Evolutionary conservation across 2,888 invertebrate species (phyloP), one percentile per base, ranked within the genome.

Genomic region (Drymonia ruficornis): DNA sequence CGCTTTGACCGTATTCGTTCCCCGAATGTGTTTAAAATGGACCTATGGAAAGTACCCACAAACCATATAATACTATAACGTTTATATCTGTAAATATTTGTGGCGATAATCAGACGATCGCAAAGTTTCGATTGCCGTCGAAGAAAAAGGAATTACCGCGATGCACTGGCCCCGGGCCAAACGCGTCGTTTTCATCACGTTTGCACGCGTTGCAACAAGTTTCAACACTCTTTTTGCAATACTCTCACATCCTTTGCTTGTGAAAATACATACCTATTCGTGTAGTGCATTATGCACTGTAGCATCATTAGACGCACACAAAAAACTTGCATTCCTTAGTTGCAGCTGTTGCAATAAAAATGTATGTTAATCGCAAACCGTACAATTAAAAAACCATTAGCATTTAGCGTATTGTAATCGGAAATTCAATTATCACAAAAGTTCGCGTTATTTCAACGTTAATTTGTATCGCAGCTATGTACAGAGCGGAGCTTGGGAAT

Each of bases 201-300:
- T 76, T 67, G 66, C 65, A 70, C 72, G 66, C 76, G 63, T 81
- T 65, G 84, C 85, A 86, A 86, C 86, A 86, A 85, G 86, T 86
- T 81, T 80, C 78, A 65, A 70, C 68, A 65, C 72, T 75, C 68
- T 74, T 74, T 72, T 76, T 70, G 58, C 59, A 70, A 69, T n/a
- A 63, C 52, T 61, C 61, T 62, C 31, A 36, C 53, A 53, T n/a
- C 36, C 36, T 36, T 36, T 36, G 36, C 36, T 36, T 36, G 13
- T 13, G n/a, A 13, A 36, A 36, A 36, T 36, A 36, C n/a, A n/a
- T n/a, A 31, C 12, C 31, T 1, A 31, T 31, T 31, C 31, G 31
- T 31, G 12, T 9, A 31, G 31, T 31, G 11, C 31, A 31, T 9
- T 31, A 12, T 31, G 12, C 31, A 31, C 3, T 11, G 12, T 31